phyloP scores from a whole-genome alignment of 2,797 vertebrate genomes.

The Saxicola maurus region DNA sequence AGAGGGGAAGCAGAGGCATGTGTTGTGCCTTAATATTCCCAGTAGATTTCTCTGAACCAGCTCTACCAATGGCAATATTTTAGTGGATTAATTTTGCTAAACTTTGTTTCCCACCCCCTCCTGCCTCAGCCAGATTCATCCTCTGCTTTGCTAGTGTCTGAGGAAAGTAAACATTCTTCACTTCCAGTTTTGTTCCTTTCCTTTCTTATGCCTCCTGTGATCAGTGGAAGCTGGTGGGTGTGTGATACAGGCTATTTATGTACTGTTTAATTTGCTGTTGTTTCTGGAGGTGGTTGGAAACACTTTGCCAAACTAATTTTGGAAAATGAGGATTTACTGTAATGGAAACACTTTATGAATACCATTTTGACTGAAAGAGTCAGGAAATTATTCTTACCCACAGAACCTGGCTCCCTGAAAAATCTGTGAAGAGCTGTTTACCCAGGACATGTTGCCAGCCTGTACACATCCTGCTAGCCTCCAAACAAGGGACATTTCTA shows the following conservation, averaged over 20 bases:
- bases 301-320: background rate
- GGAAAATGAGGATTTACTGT: background rate
- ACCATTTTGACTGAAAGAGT: background rate
- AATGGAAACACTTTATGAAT: background rate
- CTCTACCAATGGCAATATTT: background rate
- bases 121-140: background rate
- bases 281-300: background rate
- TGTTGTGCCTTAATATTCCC: background rate
- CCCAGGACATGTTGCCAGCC: background rate
- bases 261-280: background rate
- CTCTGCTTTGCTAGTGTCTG: background rate
- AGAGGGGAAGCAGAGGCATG: background rate
- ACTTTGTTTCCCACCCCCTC: rapidly evolving
- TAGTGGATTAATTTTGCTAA: background rate
- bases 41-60: background rate
- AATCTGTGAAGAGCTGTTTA: background rate
- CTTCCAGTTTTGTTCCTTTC: background rate
- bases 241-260: background rate
- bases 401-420: background rate
- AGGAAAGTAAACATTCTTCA: background rate
- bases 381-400: background rate
- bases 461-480: background rate
- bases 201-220: background rate
- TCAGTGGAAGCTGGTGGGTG: background rate
- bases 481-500: background rate